Evolutionary conservation across 1,140 invertebrate species (phyloP).

Genomic region (Drosophila kanapiae): DNA sequence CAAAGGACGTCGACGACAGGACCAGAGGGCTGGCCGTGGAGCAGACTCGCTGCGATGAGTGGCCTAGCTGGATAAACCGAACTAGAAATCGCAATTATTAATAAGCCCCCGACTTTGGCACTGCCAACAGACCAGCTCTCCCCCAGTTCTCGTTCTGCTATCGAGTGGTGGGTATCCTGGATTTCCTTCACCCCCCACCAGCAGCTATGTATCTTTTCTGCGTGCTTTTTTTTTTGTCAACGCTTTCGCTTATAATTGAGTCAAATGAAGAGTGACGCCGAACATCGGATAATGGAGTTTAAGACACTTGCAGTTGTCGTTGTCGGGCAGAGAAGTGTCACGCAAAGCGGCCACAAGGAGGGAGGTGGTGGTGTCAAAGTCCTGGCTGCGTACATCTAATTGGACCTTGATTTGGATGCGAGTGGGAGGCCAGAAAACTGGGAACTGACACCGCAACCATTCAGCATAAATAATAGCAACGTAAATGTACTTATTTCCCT

Average conservation of each 20-base stretch:
- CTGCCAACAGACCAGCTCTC: background rate
- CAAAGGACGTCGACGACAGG: conserved; percentile 30
- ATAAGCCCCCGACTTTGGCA: conserved; percentile 52
- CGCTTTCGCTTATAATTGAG: conserved; percentile 63
- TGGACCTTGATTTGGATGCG: conserved; percentile 21
- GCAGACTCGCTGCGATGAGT: conserved; percentile 5
- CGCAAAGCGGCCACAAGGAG: background rate
- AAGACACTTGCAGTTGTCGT: conserved; percentile 68
- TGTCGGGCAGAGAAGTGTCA: conserved; percentile 37
- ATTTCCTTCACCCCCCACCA: too few species aligned
- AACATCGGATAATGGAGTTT: conserved; percentile 79
- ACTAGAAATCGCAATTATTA: conserved; percentile 76
- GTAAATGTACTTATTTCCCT: background rate
- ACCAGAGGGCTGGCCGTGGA: conserved; percentile 1
- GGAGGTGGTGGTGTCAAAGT: conserved; percentile 16
- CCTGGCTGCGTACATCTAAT: conserved; percentile 35
- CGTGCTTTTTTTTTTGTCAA: conserved; percentile 23
- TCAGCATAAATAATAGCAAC: too few species aligned
- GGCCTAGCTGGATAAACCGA: conserved; percentile 39
- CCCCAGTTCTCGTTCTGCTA: conserved; percentile 22
- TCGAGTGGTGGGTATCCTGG: conserved; percentile 20
- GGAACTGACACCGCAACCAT: too few species aligned
- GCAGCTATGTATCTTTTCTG: conserved; percentile 13
- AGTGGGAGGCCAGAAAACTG: too few species aligned
- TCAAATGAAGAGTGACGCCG: conserved; percentile 78